A percentile compares a stretch with the other conserved stretches of the same genome.
These are phyloP conservation scores for Mallotus villosus DNA, from an alignment of 2,797 vertebrate genomes.

Conservation along the genomic window DNA sequence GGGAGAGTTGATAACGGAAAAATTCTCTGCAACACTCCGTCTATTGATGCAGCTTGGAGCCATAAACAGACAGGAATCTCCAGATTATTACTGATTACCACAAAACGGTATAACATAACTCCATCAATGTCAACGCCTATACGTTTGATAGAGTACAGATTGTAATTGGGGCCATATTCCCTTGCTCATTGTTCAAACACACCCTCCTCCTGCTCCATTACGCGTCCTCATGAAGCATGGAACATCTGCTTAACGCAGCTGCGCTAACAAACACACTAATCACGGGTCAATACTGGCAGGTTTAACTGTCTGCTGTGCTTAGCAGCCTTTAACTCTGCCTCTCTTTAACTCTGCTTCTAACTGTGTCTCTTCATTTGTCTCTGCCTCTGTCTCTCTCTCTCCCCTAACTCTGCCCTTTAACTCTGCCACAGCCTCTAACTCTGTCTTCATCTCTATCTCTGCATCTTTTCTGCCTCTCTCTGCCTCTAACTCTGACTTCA, in stretches of 20 bases:
- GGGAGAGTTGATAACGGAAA: background rate
- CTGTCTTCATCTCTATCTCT: background rate
- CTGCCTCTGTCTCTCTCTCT: background rate
- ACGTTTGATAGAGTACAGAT: too few relatives aligned
- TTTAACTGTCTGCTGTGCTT: background rate
- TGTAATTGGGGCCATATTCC: too few relatives aligned
- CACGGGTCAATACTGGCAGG: background rate
- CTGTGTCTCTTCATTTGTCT: too few relatives aligned
- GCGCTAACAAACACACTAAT: conserved; percentile 10
- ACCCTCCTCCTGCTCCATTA: conserved; percentile 9
- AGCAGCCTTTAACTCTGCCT: background rate
- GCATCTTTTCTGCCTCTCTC: background rate
- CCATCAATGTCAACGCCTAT: too few relatives aligned
- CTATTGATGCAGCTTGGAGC: too few relatives aligned
- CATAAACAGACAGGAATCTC: too few relatives aligned
- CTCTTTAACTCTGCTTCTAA: background rate
- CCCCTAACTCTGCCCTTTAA: too few relatives aligned
- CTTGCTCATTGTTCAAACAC: background rate
- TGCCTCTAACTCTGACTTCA: background rate
- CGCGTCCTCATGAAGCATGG: conserved; percentile 18
- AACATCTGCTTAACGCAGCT: conserved; percentile 10
- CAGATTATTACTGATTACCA: background rate
- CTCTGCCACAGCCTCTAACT: background rate
- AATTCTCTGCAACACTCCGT: too few relatives aligned
- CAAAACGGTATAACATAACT: too few relatives aligned